Base-by-base conservation (phyloP, 1,140 invertebrate genomes). In the Drosophila paulistorum region DNA sequence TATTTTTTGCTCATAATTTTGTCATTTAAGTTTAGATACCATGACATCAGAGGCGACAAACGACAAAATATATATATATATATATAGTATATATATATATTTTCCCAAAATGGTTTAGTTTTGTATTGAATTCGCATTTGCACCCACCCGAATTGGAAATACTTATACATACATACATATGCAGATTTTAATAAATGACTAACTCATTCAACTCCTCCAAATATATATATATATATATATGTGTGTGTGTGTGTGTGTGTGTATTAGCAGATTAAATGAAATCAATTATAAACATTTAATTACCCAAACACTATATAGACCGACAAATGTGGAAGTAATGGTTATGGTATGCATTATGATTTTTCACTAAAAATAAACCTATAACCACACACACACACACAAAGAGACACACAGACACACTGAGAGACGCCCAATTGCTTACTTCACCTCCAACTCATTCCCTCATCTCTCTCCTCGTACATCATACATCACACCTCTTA, bases 111-210 rank as follows among this genome's bases (percentile, higher is more conserved):
- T 51, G 45, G 45, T 17, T 51, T 51, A 23, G 17, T 51, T 30
- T 30, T 48, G 7, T 48, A 7, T 48, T 48, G 6, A 10, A 48
- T 48, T 48, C 45, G 7, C 14, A 17, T 17, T 48, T 48, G 45
- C 45, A 51, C 45, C 45, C 45, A 51, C 45, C 45, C 45, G 45
- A 51, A 51, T 51, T 17, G 11, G 17, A 51, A 20, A 51, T 23
- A 51, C 17, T 51, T 51, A 51, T 51, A 51, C n/a, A n/a, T n/a
- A 26, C 7, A 48, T 48, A 48, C 4, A 51, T 51, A 51, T 51
- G 17, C 11, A 39, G 37, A 13, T 39, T 39, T 39, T 13, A 11
- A 39, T 39, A 39, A 6, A n/a, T 39, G 37, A 39, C 37, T 39
- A 13, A 39, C 10, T 39, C 37, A 39, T 13, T 13, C 10, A 11